Evolutionary conservation across 2,888 invertebrate species (phyloP), one percentile per base, ranked within the genome.

Genomic region (Seira musarum): DNA sequence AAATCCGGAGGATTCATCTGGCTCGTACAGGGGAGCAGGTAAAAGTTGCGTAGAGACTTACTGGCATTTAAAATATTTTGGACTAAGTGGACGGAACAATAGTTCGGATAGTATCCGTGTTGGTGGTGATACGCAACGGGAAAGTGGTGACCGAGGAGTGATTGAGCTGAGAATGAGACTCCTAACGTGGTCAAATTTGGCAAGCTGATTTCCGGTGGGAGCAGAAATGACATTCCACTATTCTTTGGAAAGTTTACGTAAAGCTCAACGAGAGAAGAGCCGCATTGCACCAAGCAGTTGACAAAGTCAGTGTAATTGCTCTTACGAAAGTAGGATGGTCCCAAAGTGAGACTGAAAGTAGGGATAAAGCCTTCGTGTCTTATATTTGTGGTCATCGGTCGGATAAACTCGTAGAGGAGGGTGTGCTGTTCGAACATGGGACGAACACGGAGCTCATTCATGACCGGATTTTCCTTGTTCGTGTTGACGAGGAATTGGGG

Each of bases 301-400:
- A 78, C 77, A 46, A 78, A 78, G n/a, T 78, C 77, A 3, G 22
- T 57, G 25, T 78, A 78, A 46, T 71, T 78, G 19, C 71, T 53
- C 46, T 71, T 78, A 17, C 77, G 77, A 61, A 78, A 78, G 65
- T 78, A 78, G 13, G 77, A 71, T 17, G 71, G 61, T n/a, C 77
- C 77, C 10, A 78, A 24, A 22, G 30, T 65, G 0, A 78, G 19
- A 1, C 70, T 35, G 24, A 78, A 78, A 22, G 77, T 71, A 8
- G 77, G 77, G 17, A 78, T 64, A 24, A 78, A 78, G 8, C 71
- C 77, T 46, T 78, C 77, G 60, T 71, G 70, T 21, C 77, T 40
- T n/a, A 66, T 60, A 19, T 35, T 30, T 5, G 66, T 66, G 6
- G 66, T 65, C 77, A 78, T 78, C 17, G 77, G 77, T n/a, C 65